phyloP scores from a whole-genome alignment of 2,113 vertebrate genomes.

The Protobothrops flavoviridis region DNA sequence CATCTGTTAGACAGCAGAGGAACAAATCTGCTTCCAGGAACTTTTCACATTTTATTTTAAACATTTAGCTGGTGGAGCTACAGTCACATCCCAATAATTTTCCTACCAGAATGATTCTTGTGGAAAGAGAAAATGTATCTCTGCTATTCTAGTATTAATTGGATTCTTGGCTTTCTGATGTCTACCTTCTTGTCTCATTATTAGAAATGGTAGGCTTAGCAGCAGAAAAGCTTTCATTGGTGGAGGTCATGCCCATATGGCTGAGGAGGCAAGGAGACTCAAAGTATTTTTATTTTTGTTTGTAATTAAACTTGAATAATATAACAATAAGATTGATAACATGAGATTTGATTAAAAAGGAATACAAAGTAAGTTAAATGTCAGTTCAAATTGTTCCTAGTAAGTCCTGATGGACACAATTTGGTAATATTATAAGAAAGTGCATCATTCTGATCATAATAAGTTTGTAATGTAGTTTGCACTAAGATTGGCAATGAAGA shows the following conservation, averaged over 20 bases:
- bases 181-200: not conserved
- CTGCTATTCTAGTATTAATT: not conserved
- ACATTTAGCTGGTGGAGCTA: not conserved
- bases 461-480: not conserved
- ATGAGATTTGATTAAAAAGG: not conserved
- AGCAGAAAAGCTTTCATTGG: not conserved
- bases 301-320: not conserved
- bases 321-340: not conserved
- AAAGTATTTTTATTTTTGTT: not conserved
- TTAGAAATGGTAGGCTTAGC: not conserved
- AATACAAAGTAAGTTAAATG: not conserved
- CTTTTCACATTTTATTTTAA: not conserved
- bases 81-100: not conserved
- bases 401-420: not conserved
- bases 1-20: not conserved
- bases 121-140: not conserved
- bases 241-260: not conserved
- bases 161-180: not conserved
- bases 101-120: not conserved
- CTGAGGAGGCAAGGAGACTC: not conserved
- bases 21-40: not conserved
- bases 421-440: not conserved
- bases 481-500: not conserved
- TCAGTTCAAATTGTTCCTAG: not conserved
- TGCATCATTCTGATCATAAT: not conserved